Base-by-base conservation (phyloP, 2,888 invertebrate species). In the Horisme vitalbata region DNA sequence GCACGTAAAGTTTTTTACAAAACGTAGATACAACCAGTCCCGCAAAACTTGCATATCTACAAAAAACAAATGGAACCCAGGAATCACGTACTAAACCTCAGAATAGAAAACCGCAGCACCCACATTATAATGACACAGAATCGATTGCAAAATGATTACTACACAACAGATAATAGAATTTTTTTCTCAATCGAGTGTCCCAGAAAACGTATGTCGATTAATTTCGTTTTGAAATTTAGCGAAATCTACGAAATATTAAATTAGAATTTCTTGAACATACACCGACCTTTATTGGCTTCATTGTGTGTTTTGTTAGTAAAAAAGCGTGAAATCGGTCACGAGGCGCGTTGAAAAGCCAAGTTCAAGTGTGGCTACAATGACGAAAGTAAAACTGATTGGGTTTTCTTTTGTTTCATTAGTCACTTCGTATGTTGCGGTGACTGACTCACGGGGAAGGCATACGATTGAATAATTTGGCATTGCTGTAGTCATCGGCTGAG, bases 111-210 rank as follows among this genome's bases (percentile, higher is more conserved):
- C 87, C 87, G 66, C 87, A 87, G 61, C 76, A 70, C 83, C 85
- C 83, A 83, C 84, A 81, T 71, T 73, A 70, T 82, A 82, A 86
- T 76, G 73, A 80, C 76, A 67, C 67, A 70, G 74, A 75, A 76
- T 75, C 77, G 79, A 83, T 87, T 87, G 83, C 86, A 82, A 86
- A 84, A 84, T 77, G 71, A 77, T 79, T 78, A 85, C 83, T 52
- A 79, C 74, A 80, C 75, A 72, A 70, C 65, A 68, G 63, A 75
- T 80, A 81, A 84, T 84, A 70, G 83, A 75, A n/a, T 68, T 77
- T 78, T 77, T 75, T 73, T 72, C 63, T 54, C 68, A 79, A 80
- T 79, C 78, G 59, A 49, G 46, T 71, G 71, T 55, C 68, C 69
- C 63, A 69, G 74, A 75, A 72, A 70, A 68, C 68, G 78, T 77